A percentile compares a stretch with the other conserved stretches of the same genome.
Evolutionary conservation across 2,113 vertebrate genomes (phyloP).

Genomic region (Ochotona curzoniae): DNA sequence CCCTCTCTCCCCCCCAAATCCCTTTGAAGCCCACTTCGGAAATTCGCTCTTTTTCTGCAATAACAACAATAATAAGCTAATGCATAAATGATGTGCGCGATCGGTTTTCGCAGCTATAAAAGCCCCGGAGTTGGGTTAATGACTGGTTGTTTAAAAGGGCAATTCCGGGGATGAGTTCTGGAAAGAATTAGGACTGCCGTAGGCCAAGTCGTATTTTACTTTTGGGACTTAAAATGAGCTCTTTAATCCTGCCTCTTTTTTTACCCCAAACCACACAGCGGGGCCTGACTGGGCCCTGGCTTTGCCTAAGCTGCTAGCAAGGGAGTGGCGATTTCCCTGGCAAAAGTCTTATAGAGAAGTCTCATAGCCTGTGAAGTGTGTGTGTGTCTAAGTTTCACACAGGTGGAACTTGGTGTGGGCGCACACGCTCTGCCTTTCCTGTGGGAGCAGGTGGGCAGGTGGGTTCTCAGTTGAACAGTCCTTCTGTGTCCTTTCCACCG

Average conservation of each 20-base stretch:
- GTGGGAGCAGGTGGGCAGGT: not conserved
- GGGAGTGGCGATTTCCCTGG: constrained; percentile 72
- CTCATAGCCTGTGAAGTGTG: constrained; percentile 52
- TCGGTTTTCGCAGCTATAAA: constrained; percentile 75
- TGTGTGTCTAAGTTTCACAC: constrained; percentile 53
- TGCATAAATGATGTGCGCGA: constrained; percentile 76
- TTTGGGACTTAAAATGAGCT: constrained; percentile 72
- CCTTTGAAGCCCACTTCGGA: constrained; percentile 66
- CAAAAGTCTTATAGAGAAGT: constrained; percentile 73
- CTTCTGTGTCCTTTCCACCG: constrained; percentile 21
- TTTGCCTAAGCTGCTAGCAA: constrained; percentile 74
- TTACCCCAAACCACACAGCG: constrained; percentile 77
- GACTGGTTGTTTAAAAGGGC: constrained; percentile 81
- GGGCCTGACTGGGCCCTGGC: constrained; percentile 77
- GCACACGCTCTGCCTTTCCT: constrained; percentile 12
- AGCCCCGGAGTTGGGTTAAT: constrained; percentile 81
- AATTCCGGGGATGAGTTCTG: constrained; percentile 73
- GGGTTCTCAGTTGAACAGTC: not conserved
- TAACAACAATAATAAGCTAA: constrained; percentile 79
- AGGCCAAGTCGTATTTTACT: constrained; percentile 83
- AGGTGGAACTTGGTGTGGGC: constrained; percentile 26
- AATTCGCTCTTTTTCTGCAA: constrained; percentile 73
- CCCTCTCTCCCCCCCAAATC: not conserved
- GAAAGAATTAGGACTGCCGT: constrained; percentile 73
- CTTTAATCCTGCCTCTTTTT: constrained; percentile 78